phyloP scores from a whole-genome alignment of 1,140 invertebrate genomes.

The Ooceraea biroi region DNA sequence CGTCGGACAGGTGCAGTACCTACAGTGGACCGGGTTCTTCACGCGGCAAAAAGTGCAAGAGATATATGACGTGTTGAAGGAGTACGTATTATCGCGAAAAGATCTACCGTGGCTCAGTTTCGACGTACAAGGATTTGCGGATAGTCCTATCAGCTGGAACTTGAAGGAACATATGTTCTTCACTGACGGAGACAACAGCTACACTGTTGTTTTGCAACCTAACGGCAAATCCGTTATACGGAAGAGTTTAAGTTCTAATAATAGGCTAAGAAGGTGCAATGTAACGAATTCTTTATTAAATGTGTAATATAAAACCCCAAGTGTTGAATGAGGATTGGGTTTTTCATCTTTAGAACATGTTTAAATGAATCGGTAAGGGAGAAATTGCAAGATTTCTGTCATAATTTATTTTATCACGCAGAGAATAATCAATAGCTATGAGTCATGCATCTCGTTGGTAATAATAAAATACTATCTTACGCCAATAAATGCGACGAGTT shows the following conservation, averaged over 20 bases:
- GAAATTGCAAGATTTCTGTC: slow-evolving; percentile 42
- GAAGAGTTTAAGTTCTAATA: slow-evolving; percentile 80
- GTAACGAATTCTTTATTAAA: slow-evolving; percentile 32
- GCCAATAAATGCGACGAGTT: slow-evolving; percentile 35
- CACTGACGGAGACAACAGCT: slow-evolving; percentile 86
- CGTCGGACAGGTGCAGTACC: slow-evolving; percentile 80
- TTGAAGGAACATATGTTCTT: slow-evolving; percentile 85
- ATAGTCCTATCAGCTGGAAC: slow-evolving; percentile 85
- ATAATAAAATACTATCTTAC: slow-evolving; percentile 52
- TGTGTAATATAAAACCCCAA: too few relatives aligned
- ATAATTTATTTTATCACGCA: slow-evolving; percentile 59
- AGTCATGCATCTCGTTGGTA: slow-evolving; percentile 50
- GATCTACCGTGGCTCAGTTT: slow-evolving; percentile 85
- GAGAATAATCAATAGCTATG: slow-evolving; percentile 40
- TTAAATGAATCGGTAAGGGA: slow-evolving; percentile 8
- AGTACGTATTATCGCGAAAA: slow-evolving; percentile 70
- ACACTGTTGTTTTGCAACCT: slow-evolving; percentile 84
- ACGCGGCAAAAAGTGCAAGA: slow-evolving; percentile 80
- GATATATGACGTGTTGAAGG: slow-evolving; percentile 81
- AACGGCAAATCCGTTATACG: slow-evolving; percentile 78
- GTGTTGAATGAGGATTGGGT: too few relatives aligned
- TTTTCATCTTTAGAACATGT: background rate
- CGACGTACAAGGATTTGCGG: slow-evolving; percentile 87
- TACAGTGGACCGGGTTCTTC: slow-evolving; percentile 87
- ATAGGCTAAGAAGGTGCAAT: slow-evolving; percentile 54